Base-by-base conservation (phyloP, 2,113 vertebrate genomes). In the Gopherus flavomarginatus region DNA sequence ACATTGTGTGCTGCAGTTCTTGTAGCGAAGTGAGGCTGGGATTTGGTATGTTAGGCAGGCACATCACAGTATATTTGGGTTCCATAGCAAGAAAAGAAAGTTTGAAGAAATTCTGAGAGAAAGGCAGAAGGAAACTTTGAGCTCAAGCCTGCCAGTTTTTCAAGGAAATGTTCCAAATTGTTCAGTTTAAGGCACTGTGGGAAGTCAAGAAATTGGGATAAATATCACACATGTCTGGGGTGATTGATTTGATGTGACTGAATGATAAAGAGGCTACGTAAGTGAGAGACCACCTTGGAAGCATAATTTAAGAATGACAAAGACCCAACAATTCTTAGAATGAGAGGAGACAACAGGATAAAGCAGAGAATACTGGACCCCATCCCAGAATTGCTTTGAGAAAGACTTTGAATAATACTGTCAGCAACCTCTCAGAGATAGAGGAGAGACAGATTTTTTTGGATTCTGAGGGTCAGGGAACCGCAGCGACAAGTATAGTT, bases 191-290 rank as follows among this genome's bases (percentile, higher is more conserved):
- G 85, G 19, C 14, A 57, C 38, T 47, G 22, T 24, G 24, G 13
- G 17, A 80, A 86, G 3, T 53, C 52, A 38, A 8, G 29, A 91
- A 93, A 87, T 88, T 95, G 44, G 81, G 53, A 38, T 80, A 5
- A 81, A 11, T 16, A 42, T 49, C 6, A 2, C 85, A 85, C 12
- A 83, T 57, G 2, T 50, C n/a, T 72, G 35, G 65, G n/a, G n/a
- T 50, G 49, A 42, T 2, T 44, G n/a, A 54, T 86, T 53, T 90
- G 11, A 57, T 79, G 5, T 24, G 57, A 53, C 16, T 62, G 27
- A 62, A 31, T 86, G 42, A 14, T 2, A 3, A 11, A 86, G n/a
- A 5, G 0, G 0, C 17, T 79, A 59, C 89, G 8, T 44, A 31
- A 42, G 44, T 21, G 49, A 92, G 8, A 53, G 10, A 3, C 24